These are phyloP conservation scores for Drosophila equinoxialis DNA, from an alignment of 1,140 invertebrate genomes.

Conservation along the genomic window DNA sequence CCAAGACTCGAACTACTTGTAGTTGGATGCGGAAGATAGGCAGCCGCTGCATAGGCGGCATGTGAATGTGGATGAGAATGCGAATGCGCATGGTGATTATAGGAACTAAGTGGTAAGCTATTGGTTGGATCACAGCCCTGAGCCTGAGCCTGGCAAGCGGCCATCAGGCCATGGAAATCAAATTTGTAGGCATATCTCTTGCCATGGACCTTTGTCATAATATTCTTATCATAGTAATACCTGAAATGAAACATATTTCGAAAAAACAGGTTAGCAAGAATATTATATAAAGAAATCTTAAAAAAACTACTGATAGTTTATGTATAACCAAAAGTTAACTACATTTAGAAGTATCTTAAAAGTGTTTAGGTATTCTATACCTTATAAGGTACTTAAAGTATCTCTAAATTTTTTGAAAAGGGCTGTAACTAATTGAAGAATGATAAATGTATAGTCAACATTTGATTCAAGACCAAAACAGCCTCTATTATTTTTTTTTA, in stretches of 20 bases:
- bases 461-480: too few relatives aligned
- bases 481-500: too few relatives aligned
- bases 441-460: too few relatives aligned
- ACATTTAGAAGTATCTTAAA: too few relatives aligned
- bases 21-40: constrained; percentile 59
- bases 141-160: constrained; percentile 92
- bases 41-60: constrained; percentile 32
- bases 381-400: too few relatives aligned
- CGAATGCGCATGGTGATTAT: constrained; percentile 56
- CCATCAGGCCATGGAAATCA: constrained; percentile 93
- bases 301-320: too few relatives aligned
- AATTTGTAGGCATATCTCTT: constrained; percentile 97
- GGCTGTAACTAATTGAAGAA: too few relatives aligned
- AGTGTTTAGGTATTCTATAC: too few relatives aligned
- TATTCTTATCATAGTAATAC: constrained; percentile 99
- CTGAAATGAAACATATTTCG: constrained; percentile 83
- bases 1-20: constrained; percentile 72
- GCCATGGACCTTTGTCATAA: constrained; percentile 97
- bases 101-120: constrained; percentile 68
- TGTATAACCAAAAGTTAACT: too few relatives aligned
- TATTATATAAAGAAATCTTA: too few relatives aligned
- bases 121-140: constrained; percentile 82
- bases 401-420: too few relatives aligned
- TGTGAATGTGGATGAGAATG: constrained; percentile 49
- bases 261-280: constrained; percentile 20